Conservation (phyloP, 2,113 vertebrate species). For the Tachysurus fulvidraco region DNA sequence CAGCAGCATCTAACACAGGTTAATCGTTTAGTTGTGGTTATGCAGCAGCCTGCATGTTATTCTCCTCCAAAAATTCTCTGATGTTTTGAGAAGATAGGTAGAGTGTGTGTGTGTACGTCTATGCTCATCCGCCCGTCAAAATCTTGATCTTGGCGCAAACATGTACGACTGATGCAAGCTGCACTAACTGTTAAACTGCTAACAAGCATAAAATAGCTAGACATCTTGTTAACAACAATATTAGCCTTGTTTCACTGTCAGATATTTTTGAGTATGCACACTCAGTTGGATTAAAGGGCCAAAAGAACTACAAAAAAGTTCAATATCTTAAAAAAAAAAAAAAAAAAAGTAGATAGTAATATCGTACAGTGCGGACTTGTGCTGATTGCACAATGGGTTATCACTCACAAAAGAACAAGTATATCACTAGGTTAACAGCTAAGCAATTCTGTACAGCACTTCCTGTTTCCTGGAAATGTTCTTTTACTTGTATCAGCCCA, state of each 20-base stretch:
- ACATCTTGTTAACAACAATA: too few species aligned
- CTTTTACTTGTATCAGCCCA: conserved; percentile 22
- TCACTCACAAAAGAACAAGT: neutral
- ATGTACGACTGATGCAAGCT: neutral
- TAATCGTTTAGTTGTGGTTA: neutral
- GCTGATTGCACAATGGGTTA: neutral
- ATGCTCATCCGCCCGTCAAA: neutral
- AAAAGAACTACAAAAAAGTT: too few species aligned
- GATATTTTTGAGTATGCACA: too few species aligned
- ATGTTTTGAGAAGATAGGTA: neutral
- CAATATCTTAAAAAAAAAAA: too few species aligned
- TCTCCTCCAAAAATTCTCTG: neutral
- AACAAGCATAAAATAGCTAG: neutral
- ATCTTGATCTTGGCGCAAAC: neutral
- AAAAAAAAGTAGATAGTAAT: neutral
- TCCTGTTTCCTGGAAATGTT: conserved; percentile 48
- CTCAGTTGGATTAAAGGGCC: too few species aligned
- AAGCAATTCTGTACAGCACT: conserved; percentile 16
- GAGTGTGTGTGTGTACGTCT: neutral
- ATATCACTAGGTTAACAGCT: neutral
- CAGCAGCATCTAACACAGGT: neutral
- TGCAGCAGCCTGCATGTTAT: neutral
- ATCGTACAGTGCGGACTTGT: neutral
- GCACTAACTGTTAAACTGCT: neutral
- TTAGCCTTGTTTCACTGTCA: too few species aligned